Evolutionary conservation across 2,888 invertebrate species (phyloP), one percentile per base, ranked within the genome.

Genomic region (Drosophila maculinotata): DNA sequence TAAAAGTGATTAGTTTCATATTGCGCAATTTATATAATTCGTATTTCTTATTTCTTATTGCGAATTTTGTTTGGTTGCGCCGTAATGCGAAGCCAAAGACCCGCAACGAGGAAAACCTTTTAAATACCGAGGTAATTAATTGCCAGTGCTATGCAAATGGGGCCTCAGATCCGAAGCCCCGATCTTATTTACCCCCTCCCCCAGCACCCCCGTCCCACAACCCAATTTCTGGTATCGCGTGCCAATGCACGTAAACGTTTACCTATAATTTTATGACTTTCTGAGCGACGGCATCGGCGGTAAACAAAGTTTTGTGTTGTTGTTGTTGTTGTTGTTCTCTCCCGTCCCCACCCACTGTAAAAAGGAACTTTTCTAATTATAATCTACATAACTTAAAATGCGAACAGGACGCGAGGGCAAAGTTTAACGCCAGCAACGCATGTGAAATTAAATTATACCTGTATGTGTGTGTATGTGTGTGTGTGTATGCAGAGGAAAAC

Each of bases 331-430:
- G 39, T 26, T 41, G 41, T 33, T 33, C 35, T 28, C 9, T 33
- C 33, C 33, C n/a, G 14, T 1, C 9, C 25, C 28, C 45, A 30
- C 8, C 39, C 15, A 8, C 15, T 15, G 14, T 36, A 47, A 33
- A 45, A 54, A 51, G 60, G 54, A 84, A 84, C 86, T 84, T 84
- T 84, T 84, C 88, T 84, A 84, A 84, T 84, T 84, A 84, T 84
- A 84, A 84, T 85, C 88, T 79, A 85, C 83, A 84, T 84, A 84
- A 84, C 88, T 84, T 84, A 84, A 85, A 84, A 85, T 77, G 86
- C 79, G 67, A 79, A 73, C 68, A 64, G 77, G 64, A 76, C 70
- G 71, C 74, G 79, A 65, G 64, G 85, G 82, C 82, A 79, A 86
- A 82, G 81, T 82, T 82, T 42, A 64, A 49, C 51, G 81, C 67